Evolutionary conservation across 2,113 vertebrate genomes (phyloP).

Genomic region (Dicaeum eximium): DNA sequence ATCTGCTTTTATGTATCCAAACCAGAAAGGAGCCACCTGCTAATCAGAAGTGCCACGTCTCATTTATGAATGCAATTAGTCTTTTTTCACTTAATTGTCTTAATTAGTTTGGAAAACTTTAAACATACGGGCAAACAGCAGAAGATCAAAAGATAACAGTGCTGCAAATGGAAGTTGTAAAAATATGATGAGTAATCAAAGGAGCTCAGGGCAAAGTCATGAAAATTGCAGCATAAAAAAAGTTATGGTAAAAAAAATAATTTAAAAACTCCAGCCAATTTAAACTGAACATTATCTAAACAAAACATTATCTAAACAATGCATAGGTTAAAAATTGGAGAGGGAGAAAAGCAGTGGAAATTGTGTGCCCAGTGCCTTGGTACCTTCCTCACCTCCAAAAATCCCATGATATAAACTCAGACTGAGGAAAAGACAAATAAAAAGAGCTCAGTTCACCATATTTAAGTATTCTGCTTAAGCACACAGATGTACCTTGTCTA

Average conservation of each 20-base stretch:
- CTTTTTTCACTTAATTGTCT: conserved; percentile 53
- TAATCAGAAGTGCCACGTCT: conserved; percentile 4
- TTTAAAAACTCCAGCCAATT: background rate
- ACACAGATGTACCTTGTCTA: background rate
- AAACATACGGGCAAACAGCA: background rate
- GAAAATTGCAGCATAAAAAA: background rate
- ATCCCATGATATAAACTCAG: background rate
- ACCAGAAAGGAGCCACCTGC: conserved; percentile 47
- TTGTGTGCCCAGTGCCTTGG: background rate
- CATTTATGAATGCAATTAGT: conserved; percentile 34
- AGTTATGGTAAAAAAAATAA: background rate
- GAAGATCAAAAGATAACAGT: conserved; percentile 25
- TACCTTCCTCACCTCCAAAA: background rate
- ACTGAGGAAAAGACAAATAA: background rate
- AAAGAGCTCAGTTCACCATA: background rate
- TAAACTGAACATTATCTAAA: background rate
- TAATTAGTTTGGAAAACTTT: conserved; percentile 45
- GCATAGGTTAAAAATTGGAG: background rate
- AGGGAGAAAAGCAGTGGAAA: background rate
- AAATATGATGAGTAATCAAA: conserved; percentile 11
- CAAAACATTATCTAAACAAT: background rate
- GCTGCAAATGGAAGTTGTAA: background rate
- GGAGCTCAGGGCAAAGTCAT: background rate
- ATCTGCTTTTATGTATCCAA: conserved; percentile 47
- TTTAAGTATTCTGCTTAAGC: background rate